Conservation (phyloP, 2,113 vertebrate species). For the Vanacampus margaritifer region DNA sequence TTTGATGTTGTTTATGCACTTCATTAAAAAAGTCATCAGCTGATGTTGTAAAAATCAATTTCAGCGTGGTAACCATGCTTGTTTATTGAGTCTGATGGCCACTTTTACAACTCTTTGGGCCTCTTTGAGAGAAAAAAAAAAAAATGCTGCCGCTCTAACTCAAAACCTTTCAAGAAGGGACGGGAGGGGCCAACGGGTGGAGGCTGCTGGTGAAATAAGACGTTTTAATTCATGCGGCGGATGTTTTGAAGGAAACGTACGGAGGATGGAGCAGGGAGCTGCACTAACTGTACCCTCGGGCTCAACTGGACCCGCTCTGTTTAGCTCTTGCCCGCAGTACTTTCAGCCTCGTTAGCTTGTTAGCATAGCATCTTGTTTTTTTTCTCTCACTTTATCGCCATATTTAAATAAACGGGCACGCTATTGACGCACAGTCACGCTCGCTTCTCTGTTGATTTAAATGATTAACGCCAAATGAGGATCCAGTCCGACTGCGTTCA, state of each 20-base stretch:
- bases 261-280: slow-evolving; percentile 68
- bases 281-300: slow-evolving; percentile 48
- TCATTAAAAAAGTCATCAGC: slow-evolving; percentile 4
- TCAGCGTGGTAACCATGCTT: slow-evolving; percentile 28
- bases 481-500: not conserved
- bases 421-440: not conserved
- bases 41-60: slow-evolving; percentile 48
- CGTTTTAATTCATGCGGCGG: slow-evolving; percentile 74
- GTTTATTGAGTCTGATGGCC: slow-evolving; percentile 54
- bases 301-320: slow-evolving; percentile 57
- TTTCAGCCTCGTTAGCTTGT: not conserved
- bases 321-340: slow-evolving; percentile 10
- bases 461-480: not conserved
- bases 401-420: not conserved
- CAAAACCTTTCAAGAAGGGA: slow-evolving; percentile 44
- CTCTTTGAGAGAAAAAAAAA: slow-evolving; percentile 42
- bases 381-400: not conserved
- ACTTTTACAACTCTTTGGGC: slow-evolving; percentile 42
- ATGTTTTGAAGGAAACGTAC: slow-evolving; percentile 80
- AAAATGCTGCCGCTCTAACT: slow-evolving; percentile 42
- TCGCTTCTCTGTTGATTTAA: slow-evolving; percentile 1
- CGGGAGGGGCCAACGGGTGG: slow-evolving; percentile 16
- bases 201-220: slow-evolving; percentile 65
- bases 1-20: not conserved
- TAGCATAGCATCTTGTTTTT: not conserved